These are phyloP conservation scores for Rhinogobio ventralis DNA, from an alignment of 2,797 vertebrate genomes.

Conservation along the genomic window DNA sequence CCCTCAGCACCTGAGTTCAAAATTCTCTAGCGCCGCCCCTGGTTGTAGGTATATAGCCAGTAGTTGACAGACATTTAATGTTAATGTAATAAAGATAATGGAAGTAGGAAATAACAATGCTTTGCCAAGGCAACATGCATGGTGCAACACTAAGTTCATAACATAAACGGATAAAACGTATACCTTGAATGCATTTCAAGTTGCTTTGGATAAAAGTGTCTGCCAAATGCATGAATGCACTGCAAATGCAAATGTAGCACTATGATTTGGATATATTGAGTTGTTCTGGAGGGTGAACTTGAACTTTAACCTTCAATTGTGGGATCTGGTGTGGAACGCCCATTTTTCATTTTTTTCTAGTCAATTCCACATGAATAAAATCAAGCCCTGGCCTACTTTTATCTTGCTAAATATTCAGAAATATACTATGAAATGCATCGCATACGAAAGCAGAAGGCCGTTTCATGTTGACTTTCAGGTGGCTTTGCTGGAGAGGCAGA, in stretches of 20 bases:
- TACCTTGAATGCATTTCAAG: background rate
- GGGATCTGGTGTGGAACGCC: background rate
- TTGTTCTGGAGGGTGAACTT: background rate
- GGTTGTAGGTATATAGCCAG: background rate
- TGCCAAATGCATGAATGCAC: background rate
- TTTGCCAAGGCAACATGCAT: background rate
- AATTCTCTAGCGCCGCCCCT: no score
- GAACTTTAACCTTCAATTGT: conserved; percentile 7
- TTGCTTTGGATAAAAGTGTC: background rate
- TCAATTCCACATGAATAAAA: background rate
- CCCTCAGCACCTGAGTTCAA: no score
- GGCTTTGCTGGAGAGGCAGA: background rate
- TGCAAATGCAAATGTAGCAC: conserved; percentile 10
- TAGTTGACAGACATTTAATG: background rate
- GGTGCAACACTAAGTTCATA: no score
- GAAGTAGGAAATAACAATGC: background rate
- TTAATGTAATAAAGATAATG: background rate
- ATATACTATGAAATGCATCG: background rate
- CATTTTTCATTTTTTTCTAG: background rate
- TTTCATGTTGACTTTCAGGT: background rate
- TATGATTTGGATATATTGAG: background rate
- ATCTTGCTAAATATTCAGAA: conserved; percentile 20
- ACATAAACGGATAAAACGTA: background rate
- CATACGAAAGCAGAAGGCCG: background rate
- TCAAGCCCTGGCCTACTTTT: conserved; percentile 24